A percentile compares a stretch with the other conserved stretches of the same genome.
Evolutionary conservation across 92 coral and sea anemone genomes (phyloP).

Genomic region (Epizoanthus illoricatus): DNA sequence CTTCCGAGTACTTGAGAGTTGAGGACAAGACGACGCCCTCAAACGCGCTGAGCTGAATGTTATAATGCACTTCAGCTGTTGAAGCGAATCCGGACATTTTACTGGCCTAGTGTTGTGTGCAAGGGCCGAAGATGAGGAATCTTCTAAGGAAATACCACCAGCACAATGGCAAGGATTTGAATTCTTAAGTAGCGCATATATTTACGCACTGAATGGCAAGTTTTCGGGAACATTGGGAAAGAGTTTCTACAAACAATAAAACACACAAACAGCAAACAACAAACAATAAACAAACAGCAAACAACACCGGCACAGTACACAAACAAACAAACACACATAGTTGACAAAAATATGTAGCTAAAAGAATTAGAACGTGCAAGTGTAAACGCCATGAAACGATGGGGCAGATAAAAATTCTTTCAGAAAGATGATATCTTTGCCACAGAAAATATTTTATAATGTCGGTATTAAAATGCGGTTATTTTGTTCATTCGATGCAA

Average conservation of each 20-base stretch:
- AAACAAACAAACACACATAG: not conserved
- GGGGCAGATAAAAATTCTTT: not conserved
- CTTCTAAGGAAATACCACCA: no score
- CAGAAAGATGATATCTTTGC: slow-evolving; percentile 8
- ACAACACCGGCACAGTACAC: no score
- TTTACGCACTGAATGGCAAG: no score
- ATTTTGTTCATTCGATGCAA: not conserved
- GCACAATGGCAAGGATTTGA: no score
- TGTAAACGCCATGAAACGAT: not conserved
- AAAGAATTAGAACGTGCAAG: not conserved
- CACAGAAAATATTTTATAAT: not conserved
- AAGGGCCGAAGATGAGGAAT: no score
- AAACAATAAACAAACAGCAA: no score
- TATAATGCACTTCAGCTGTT: not conserved
- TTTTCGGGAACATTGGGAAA: no score
- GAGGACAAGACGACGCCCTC: not conserved
- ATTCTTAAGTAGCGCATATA: no score
- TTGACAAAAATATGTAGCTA: not conserved
- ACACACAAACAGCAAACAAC: no score
- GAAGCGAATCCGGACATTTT: no score
- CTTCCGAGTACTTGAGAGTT: not conserved
- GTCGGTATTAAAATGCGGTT: not conserved
- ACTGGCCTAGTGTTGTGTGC: no score
- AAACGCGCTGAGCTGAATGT: not conserved
- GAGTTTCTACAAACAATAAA: no score